Conservation (phyloP, 1,140 invertebrate species). For the Diploscapter pachys region DNA sequence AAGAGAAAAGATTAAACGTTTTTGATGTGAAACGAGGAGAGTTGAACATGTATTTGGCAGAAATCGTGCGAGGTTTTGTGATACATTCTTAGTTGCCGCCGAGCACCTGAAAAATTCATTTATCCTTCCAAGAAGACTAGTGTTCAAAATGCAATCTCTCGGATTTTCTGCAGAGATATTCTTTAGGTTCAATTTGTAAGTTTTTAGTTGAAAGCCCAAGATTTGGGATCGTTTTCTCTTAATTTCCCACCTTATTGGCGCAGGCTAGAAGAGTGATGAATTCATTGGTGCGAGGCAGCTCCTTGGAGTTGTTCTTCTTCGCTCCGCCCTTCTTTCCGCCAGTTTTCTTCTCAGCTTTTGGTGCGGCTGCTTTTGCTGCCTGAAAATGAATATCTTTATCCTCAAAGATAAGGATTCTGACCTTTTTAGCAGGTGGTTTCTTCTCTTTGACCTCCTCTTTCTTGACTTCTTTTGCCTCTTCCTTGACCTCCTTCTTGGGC, state of each 20-base stretch:
- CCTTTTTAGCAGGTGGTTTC: not conserved
- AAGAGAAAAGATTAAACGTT: no score
- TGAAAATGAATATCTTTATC: not conserved
- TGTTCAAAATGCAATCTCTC: no score
- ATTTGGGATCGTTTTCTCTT: no score
- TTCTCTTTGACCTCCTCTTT: constrained; percentile 14
- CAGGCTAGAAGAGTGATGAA: constrained; percentile 12
- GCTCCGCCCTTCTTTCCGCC: not conserved
- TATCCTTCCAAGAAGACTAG: not conserved
- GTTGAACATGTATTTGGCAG: no score
- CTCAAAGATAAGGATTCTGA: not conserved
- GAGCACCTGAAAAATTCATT: not conserved
- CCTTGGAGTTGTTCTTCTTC: not conserved
- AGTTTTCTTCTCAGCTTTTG: not conserved
- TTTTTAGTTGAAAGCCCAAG: no score
- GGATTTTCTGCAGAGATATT: no score
- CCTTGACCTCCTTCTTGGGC: not conserved
- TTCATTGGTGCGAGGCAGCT: constrained; percentile 5
- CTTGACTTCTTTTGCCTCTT: constrained; percentile 10
- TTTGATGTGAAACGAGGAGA: no score
- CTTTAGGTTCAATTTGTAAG: no score
- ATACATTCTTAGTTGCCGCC: constrained; percentile 1
- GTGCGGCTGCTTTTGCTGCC: not conserved
- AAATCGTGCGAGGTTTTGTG: not conserved
- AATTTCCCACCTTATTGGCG: constrained; percentile 1